These are phyloP conservation scores for Tolypeutes matacus DNA, from an alignment of 2,797 vertebrate species.

Conservation along the genomic window DNA sequence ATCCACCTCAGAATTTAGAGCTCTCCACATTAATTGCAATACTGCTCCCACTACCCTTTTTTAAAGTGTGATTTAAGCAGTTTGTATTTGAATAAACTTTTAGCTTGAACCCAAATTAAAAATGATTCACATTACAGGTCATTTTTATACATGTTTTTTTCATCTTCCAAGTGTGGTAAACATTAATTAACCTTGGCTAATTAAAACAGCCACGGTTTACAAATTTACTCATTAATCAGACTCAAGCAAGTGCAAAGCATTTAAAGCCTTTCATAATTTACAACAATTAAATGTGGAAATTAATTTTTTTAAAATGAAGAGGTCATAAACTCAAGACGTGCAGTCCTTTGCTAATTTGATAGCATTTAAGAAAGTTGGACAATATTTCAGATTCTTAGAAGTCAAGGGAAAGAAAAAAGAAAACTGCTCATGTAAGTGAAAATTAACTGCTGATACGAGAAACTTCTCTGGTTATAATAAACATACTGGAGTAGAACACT, in stretches of 20 bases:
- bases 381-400: slow-evolving; percentile 13
- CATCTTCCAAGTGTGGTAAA: slow-evolving; percentile 74
- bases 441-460: background rate
- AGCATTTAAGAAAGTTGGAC: background rate
- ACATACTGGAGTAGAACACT: background rate
- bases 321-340: slow-evolving; percentile 61
- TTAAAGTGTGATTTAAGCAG: background rate
- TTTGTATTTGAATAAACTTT: slow-evolving; percentile 17
- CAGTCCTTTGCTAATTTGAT: slow-evolving; percentile 13
- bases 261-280: slow-evolving; percentile 62
- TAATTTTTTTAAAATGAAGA: slow-evolving; percentile 35
- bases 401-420: slow-evolving; percentile 5
- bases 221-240: slow-evolving; percentile 76
- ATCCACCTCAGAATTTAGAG: slow-evolving; percentile 27
- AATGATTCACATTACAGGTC: slow-evolving; percentile 56
- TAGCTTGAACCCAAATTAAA: slow-evolving; percentile 68
- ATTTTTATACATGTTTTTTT: slow-evolving; percentile 75
- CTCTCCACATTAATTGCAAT: background rate
- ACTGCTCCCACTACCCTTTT: background rate
- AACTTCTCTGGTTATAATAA: background rate
- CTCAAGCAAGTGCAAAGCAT: slow-evolving; percentile 63
- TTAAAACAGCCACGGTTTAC: slow-evolving; percentile 76
- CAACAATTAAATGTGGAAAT: slow-evolving; percentile 72
- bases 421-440: background rate
- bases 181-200: slow-evolving; percentile 81